Percentiles rank a stretch among this genome's conserved stretches.
Evolutionary conservation across 2,113 vertebrate genomes (phyloP).

Genomic region (Anguilla rostrata): DNA sequence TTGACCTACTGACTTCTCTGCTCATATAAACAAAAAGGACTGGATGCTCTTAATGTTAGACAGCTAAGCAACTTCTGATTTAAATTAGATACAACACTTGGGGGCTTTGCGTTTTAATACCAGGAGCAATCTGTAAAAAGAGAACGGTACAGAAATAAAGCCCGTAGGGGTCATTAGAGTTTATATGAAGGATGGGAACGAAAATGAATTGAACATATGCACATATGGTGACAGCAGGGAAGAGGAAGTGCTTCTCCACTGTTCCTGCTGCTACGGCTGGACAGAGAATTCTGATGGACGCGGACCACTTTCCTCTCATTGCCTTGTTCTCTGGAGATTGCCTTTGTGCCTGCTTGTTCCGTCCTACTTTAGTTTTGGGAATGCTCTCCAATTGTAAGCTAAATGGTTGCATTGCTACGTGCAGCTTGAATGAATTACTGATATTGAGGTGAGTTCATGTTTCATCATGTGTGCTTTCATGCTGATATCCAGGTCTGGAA

Average conservation of each 20-base stretch:
- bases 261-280: not conserved
- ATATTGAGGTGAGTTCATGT: not conserved
- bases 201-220: slow-evolving; percentile 13
- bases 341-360: not conserved
- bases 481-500: not conserved
- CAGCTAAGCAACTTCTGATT: not conserved
- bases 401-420: not conserved
- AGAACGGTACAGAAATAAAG: not conserved
- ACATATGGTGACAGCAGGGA: slow-evolving; percentile 28
- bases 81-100: not conserved
- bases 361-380: not conserved
- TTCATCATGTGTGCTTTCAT: not conserved
- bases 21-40: no score
- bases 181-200: not conserved
- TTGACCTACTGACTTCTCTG: not conserved
- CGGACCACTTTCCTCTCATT: not conserved
- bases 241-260: not conserved
- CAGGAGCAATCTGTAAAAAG: not conserved
- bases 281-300: not conserved
- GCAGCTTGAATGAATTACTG: not conserved
- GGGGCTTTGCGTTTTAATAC: not conserved
- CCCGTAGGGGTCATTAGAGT: not conserved
- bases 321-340: not conserved
- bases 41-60: no score
- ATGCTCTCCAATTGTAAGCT: not conserved